Percentiles rank a stretch among this genome's conserved stretches.
phyloP scores from a whole-genome alignment of 2,888 invertebrate species.

The Sepiola atlantica region DNA sequence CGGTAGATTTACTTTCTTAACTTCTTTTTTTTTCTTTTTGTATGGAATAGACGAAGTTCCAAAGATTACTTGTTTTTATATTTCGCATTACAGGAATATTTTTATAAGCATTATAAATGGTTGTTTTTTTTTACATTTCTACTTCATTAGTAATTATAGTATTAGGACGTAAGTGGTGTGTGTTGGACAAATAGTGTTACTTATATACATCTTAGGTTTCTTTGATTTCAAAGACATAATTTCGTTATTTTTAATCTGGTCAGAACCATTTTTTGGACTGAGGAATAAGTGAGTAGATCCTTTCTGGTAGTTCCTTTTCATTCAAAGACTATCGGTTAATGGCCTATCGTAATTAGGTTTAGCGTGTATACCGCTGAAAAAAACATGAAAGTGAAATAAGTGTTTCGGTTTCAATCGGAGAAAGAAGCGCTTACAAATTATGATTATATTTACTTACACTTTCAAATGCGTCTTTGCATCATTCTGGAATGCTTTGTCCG shows the following conservation, averaged over 20 bases:
- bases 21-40: background rate
- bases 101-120: background rate
- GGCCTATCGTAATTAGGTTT: background rate
- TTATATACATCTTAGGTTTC: background rate
- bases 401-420: background rate
- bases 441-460: too few relatives aligned
- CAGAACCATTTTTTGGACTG: background rate
- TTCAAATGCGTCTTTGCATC: too few relatives aligned
- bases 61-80: slow-evolving; percentile 3
- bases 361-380: background rate
- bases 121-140: background rate
- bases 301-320: background rate
- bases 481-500: too few relatives aligned
- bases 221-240: background rate
- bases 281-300: background rate
- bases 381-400: background rate
- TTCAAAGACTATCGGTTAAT: background rate
- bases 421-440: background rate
- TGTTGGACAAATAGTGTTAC: background rate
- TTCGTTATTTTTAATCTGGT: background rate
- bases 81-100: background rate
- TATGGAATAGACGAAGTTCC: background rate
- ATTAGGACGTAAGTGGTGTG: background rate
- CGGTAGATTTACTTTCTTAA: background rate
- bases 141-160: background rate